Percentiles rank a stretch among this genome's conserved stretches.
phyloP scores from a whole-genome alignment of 2,113 vertebrate genomes.

The Nothobranchius furzeri region DNA sequence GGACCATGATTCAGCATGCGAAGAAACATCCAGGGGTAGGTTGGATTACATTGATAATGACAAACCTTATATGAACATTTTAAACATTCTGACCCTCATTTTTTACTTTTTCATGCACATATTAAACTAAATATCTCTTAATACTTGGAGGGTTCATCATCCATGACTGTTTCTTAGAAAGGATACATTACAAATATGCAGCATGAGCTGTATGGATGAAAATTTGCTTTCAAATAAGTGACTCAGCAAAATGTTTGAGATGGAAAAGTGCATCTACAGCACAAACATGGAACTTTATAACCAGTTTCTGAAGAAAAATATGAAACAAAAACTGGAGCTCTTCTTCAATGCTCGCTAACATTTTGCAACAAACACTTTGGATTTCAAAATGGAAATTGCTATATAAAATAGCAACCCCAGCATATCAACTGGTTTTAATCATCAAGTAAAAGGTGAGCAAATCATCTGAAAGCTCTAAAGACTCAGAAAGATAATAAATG shows the following conservation, averaged over 20 bases:
- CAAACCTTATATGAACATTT: background rate
- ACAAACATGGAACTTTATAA: background rate
- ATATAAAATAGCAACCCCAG: background rate
- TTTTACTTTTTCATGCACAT: background rate
- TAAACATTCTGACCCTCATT: background rate
- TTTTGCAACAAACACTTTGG: background rate
- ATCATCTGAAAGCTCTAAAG: background rate
- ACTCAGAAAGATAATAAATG: constrained; percentile 8
- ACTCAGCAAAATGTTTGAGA: background rate
- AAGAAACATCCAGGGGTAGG: constrained; percentile 78
- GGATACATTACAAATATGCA: background rate
- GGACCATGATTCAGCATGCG: constrained; percentile 57
- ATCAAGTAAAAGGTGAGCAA: background rate
- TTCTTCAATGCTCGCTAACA: background rate
- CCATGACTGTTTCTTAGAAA: background rate
- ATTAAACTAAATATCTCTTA: too few species aligned
- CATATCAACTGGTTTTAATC: background rate
- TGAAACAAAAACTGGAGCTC: background rate
- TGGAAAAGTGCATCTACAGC: background rate
- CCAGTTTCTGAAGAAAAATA: background rate
- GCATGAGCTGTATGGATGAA: background rate
- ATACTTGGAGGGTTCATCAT: background rate
- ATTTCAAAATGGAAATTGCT: background rate
- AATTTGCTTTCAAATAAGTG: background rate
- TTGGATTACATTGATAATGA: constrained; percentile 17